Conservation (phyloP, 2,113 vertebrate genomes). For the Scatophagus argus region DNA sequence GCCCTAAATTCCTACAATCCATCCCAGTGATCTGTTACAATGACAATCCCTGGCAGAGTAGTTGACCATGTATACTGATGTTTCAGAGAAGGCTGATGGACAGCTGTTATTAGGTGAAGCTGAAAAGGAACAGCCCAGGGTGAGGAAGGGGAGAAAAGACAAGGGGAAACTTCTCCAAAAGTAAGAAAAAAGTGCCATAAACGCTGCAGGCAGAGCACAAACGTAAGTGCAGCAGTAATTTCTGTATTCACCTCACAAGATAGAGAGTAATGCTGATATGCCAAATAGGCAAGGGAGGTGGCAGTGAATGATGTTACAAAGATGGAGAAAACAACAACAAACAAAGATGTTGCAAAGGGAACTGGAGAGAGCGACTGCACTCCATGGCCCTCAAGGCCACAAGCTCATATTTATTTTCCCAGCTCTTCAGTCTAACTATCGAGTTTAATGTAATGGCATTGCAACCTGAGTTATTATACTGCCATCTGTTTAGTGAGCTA, state of each 20-base stretch:
- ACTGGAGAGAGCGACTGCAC: not conserved
- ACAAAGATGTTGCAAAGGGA: not conserved
- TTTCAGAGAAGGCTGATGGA: slow-evolving; percentile 14
- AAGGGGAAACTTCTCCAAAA: not conserved
- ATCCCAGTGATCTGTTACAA: not conserved
- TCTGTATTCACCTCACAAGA: not conserved
- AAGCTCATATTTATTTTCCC: slow-evolving; percentile 7
- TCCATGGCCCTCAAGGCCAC: not conserved
- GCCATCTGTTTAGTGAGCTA: slow-evolving; percentile 8
- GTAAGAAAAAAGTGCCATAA: not conserved
- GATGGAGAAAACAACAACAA: slow-evolving; percentile 11
- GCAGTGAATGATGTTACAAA: not conserved
- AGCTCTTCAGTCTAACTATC: slow-evolving; percentile 5
- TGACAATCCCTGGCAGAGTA: slow-evolving; percentile 4
- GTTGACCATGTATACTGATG: slow-evolving; percentile 9
- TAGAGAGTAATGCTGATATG: not conserved
- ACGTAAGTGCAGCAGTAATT: not conserved
- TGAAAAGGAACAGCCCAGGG: slow-evolving; percentile 21
- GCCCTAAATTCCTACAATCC: not conserved
- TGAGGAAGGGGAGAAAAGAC: not conserved
- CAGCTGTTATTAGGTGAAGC: slow-evolving; percentile 27
- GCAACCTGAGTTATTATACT: not conserved
- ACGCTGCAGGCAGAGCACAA: not conserved
- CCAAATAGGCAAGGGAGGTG: not conserved
- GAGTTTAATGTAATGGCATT: slow-evolving; percentile 8